phyloP scores from a whole-genome alignment of 1,140 invertebrate species.

The Bombus impatiens region DNA sequence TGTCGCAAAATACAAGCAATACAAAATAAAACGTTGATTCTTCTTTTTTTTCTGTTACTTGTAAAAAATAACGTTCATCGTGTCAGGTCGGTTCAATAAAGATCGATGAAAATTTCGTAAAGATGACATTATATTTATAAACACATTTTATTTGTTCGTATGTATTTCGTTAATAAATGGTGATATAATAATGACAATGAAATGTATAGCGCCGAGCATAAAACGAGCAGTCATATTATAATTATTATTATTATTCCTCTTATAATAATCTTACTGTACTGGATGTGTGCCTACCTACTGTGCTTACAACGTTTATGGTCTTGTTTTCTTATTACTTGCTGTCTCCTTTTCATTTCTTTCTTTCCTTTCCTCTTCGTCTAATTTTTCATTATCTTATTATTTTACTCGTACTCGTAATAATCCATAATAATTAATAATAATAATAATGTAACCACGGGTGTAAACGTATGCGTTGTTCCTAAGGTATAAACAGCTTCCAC shows the following conservation, averaged over 20 bases:
- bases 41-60: neutral
- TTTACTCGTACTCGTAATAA: slow-evolving; percentile 67
- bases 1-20: neutral
- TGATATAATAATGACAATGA: slow-evolving; percentile 82
- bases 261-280: slow-evolving; percentile 76
- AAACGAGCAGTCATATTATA: slow-evolving; percentile 80
- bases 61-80: neutral
- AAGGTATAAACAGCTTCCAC: slow-evolving; percentile 78
- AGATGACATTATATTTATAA: slow-evolving; percentile 78
- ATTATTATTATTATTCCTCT: slow-evolving; percentile 79
- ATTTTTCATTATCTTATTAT: slow-evolving; percentile 56
- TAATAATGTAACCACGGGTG: slow-evolving; percentile 75
- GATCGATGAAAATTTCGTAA: slow-evolving; percentile 53
- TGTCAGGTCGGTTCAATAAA: slow-evolving; percentile 36
- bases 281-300: slow-evolving; percentile 78
- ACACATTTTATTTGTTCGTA: slow-evolving; percentile 82
- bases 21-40: neutral
- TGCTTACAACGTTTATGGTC: slow-evolving; percentile 76
- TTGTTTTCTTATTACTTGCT: slow-evolving; percentile 57
- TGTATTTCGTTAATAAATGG: slow-evolving; percentile 81
- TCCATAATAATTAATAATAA: slow-evolving; percentile 68
- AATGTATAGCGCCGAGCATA: slow-evolving; percentile 81
- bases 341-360: neutral
- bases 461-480: slow-evolving; percentile 77
- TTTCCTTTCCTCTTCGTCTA: slow-evolving; percentile 37